Conservation (phyloP, 2,797 vertebrate species). For the Argentina silus region DNA sequence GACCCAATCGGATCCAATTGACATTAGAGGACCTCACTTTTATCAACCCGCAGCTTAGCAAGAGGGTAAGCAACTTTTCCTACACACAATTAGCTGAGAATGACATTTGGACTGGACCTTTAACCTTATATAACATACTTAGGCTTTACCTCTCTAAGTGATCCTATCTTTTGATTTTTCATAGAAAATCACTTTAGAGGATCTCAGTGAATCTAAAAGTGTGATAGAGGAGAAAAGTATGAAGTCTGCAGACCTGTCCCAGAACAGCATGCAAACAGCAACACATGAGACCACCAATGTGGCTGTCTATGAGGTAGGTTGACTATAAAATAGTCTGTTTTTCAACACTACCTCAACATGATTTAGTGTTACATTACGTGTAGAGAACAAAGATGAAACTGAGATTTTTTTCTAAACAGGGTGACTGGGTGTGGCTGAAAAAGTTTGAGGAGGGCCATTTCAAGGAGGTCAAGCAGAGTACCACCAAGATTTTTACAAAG, state of each 20-base stretch:
- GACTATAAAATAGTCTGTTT: neutral
- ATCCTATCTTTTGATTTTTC: neutral
- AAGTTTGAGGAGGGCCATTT: constrained; percentile 79
- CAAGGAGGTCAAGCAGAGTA: constrained; percentile 80
- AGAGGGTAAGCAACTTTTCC: constrained; percentile 72
- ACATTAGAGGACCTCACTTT: constrained; percentile 89
- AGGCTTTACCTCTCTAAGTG: neutral
- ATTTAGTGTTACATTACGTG: neutral
- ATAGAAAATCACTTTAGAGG: constrained; percentile 89
- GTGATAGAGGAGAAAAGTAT: constrained; percentile 77
- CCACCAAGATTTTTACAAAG: constrained; percentile 87
- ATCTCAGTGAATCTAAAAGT: constrained; percentile 81
- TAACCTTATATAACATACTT: too few relatives aligned
- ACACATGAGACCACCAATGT: constrained; percentile 87
- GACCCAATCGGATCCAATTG: constrained; percentile 87
- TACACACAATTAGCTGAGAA: neutral
- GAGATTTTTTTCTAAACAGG: constrained; percentile 67
- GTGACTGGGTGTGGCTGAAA: constrained; percentile 93
- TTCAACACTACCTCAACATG: too few relatives aligned
- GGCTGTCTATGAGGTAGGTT: constrained; percentile 86
- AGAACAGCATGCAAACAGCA: constrained; percentile 76
- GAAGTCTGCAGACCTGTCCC: constrained; percentile 73
- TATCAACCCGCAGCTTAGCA: constrained; percentile 87
- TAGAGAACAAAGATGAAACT: neutral
- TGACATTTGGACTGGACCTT: too few relatives aligned